Conservation (phyloP, 2,888 invertebrate genomes). For the Dasypogon diadema region DNA sequence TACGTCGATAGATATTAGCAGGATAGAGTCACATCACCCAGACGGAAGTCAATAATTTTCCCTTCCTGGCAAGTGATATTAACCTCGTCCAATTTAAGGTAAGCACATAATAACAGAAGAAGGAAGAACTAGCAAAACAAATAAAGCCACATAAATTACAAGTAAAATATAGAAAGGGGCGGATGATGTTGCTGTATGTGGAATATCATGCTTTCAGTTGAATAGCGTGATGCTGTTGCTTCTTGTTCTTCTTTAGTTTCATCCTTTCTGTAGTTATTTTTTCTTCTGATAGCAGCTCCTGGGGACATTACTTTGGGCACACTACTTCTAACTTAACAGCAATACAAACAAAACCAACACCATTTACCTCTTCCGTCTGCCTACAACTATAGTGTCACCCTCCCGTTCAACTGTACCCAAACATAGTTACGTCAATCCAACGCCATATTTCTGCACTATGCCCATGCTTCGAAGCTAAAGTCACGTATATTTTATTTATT, state of each 20-base stretch:
- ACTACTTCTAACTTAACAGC: constrained; percentile 30
- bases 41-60: constrained; percentile 52
- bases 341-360: constrained; percentile 35
- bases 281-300: constrained; percentile 20
- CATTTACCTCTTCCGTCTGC: constrained; percentile 27
- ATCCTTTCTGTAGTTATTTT: neutral
- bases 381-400: neutral
- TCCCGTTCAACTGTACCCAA: neutral
- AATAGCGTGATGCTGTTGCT: constrained; percentile 10
- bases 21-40: constrained; percentile 23
- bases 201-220: neutral
- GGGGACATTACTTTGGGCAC: constrained; percentile 18
- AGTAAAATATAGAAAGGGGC: constrained; percentile 16
- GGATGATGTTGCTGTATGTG: constrained; percentile 7
- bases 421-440: constrained; percentile 44
- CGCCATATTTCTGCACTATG: constrained; percentile 48
- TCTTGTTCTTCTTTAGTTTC: constrained; percentile 6
- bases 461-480: constrained; percentile 53
- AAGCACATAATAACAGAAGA: constrained; percentile 41
- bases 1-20: constrained; percentile 47
- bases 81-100: constrained; percentile 52
- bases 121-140: constrained; percentile 41
- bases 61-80: constrained; percentile 46
- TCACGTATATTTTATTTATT: constrained; percentile 58
- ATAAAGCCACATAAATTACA: constrained; percentile 52